Base-by-base conservation (phyloP, 2,888 invertebrate species). In the Euzophera pinguis region DNA sequence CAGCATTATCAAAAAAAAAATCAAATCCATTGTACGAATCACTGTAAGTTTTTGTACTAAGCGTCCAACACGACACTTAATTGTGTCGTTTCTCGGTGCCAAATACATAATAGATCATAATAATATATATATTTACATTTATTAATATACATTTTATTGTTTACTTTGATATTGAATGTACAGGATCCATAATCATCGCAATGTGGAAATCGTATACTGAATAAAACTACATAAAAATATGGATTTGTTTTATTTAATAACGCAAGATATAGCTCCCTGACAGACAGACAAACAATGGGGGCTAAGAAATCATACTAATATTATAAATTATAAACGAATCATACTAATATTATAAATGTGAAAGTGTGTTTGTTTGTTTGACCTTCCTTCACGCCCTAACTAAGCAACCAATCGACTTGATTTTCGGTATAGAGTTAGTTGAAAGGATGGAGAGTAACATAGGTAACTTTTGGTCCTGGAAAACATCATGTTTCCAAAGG, bases 131-230 rank as follows among this genome's bases (percentile, higher is more conserved):
- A 86, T 87, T 83, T 85, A 86, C 81, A 85, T 84, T 81, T 78
- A 78, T 78, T 76, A 67, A 65, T 82, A 83, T 81, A 82, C 76
- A 82, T 81, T 45, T 77, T 78, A 85, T 78, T 78, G 78, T 83
- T 88, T 86, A 83, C 75, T 85, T 88, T 89, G 82, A 84, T 86
- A 86, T 81, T 80, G 71, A 75, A 78, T 86, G 87, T 87, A 84
- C 83, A 83, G 84, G 78, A 75, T 74, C 78, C 75, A 75, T 81
- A 73, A 39, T 76, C 81, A 84, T 83, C 74, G 80, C 82, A 75
- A 81, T 79, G 79, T 88, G 81, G 78, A 80, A 76, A 75, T 84
- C 77, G 78, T 86, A 78, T 87, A 87, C 81, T 77, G 76, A 75
- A 83, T 84, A 86, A 86, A 85, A 87, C 69, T 63, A 78, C 74